Base-by-base conservation (phyloP, 2,888 invertebrate genomes). In the Eucriotettix oculatus region DNA sequence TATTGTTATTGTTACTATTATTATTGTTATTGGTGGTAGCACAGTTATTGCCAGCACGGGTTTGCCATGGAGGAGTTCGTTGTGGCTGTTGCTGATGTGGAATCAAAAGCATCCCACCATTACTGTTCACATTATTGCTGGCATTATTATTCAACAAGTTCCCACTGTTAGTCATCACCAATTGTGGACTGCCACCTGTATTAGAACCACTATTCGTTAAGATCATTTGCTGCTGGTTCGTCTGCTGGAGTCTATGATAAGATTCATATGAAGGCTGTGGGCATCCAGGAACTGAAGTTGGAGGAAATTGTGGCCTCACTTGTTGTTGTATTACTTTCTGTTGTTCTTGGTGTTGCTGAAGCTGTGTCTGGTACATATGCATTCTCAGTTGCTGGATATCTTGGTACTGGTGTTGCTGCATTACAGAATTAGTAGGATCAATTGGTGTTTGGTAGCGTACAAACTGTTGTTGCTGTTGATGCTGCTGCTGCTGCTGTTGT, bases 401-500 rank as follows among this genome's bases (percentile, higher is more conserved):
- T 29, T 29, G 29, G 29, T 29, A 29, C 29, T 29, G 29, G 29
- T 29, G 29, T 29, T 29, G 29, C 29, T 29, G 29, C 29, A 29
- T 29, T 29, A 29, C 29, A 29, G 29, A 5, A 29, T 29, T 29
- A 29, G 29, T 29, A 29, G 29, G 7, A 29, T 29, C 29, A 29
- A 29, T 29, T 29, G 29, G 29, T 2, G 29, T 29, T 29, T 29
- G 29, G 7, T 29, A 29, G 29, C 29, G 29, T 29, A 29, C 29
- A 29, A 29, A 29, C 29, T 29, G 70, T 61, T 69, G 69, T 0
- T 68, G 67, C 10, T 66, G 68, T 9, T 67, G 69, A 10, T 68
- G 69, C 11, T 67, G 69, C 55, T 69, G 68, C 56, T 68, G 68
- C 53, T 70, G 71, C 42, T 70, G 71, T 58, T 70, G 73, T 56